Base-by-base conservation (phyloP, 2,888 invertebrate genomes). In the Aromia moschata region DNA sequence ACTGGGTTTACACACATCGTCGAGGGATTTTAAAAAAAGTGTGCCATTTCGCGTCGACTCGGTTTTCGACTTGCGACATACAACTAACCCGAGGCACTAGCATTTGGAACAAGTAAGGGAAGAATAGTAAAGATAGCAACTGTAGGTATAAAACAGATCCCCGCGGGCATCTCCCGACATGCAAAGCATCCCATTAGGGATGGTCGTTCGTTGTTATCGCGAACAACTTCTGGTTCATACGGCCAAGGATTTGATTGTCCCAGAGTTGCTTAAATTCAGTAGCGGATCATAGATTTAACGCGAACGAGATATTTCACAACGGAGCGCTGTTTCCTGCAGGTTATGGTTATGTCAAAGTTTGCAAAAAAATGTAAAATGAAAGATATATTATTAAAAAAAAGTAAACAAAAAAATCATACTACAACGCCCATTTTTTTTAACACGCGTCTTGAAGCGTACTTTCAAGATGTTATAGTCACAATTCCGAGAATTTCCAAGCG, bases 61-160 rank as follows among this genome's bases (percentile, higher is more conserved):
- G 25, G 25, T 25, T 25, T 25, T n/a, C n/a, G 9, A 25, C 5
- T 25, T 25, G 25, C 25, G 25, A 25, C 5, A 31, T n/a, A 33
- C 31, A 20, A 33, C 36, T n/a, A 2, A 7, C 30, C 33, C 7
- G 10, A 49, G 15, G 49, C 15, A 16, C 25, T 25, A 18, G 11
- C 20, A 37, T 43, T 20, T 20, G 43, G 17, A 36, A 20, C 31
- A 36, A 54, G 37, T 20, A 30, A 45, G 18, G 44, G 14, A 54
- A 54, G 44, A 36, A 54, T 54, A 44, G 44, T 37, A 45, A 53
- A 54, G 54, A 54, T 54, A 54, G 45, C 37, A n/a, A 25, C 17
- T 40, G 15, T 31, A 52, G 40, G 43, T 25, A 53, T 43, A 43
- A 53, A 53, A 53, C 33, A 15, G 43, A 43, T 43, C 43, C 53